These are phyloP conservation scores for Clarias platycephalus DNA, from an alignment of 2,797 vertebrate species.

Conservation along the genomic window DNA sequence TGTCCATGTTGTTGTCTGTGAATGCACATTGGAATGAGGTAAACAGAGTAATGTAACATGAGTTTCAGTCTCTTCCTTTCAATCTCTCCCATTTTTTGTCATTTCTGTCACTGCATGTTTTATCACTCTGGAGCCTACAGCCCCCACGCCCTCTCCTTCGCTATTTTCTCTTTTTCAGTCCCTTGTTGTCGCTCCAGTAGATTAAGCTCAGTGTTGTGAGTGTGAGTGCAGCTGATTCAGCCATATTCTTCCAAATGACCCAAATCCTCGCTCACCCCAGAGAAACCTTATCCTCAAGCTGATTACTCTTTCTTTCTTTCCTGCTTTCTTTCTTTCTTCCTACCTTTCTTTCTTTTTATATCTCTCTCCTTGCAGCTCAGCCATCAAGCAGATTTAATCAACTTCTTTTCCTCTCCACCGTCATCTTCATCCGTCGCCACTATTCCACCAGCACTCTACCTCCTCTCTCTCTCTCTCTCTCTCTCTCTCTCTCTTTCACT, in stretches of 20 bases:
- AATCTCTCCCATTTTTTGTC: constrained; percentile 12
- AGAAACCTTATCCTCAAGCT: constrained; percentile 83
- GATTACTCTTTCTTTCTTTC: constrained; percentile 69
- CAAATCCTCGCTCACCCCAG: constrained; percentile 83
- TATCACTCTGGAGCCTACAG: constrained; percentile 22
- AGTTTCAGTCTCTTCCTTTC: background rate
- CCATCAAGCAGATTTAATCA: background rate
- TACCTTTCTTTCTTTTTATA: constrained; percentile 30
- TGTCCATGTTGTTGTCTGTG: background rate
- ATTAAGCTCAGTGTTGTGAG: constrained; percentile 76
- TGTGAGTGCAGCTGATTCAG: constrained; percentile 84
- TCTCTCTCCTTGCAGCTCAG: background rate
- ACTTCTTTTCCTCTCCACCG: background rate
- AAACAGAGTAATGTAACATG: background rate
- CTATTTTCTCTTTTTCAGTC: constrained; percentile 13
- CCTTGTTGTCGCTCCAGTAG: constrained; percentile 62
- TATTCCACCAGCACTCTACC: constrained; percentile 6
- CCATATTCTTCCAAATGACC: constrained; percentile 89
- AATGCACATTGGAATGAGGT: background rate
- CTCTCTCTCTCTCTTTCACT: background rate
- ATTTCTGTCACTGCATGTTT: constrained; percentile 44
- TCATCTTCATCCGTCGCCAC: constrained; percentile 9
- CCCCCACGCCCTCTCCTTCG: background rate
- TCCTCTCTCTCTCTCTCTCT: background rate
- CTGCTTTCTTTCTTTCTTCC: constrained; percentile 47